Base-by-base conservation (phyloP, 23 tunicate genomes). In the Ciona savignyi region DNA sequence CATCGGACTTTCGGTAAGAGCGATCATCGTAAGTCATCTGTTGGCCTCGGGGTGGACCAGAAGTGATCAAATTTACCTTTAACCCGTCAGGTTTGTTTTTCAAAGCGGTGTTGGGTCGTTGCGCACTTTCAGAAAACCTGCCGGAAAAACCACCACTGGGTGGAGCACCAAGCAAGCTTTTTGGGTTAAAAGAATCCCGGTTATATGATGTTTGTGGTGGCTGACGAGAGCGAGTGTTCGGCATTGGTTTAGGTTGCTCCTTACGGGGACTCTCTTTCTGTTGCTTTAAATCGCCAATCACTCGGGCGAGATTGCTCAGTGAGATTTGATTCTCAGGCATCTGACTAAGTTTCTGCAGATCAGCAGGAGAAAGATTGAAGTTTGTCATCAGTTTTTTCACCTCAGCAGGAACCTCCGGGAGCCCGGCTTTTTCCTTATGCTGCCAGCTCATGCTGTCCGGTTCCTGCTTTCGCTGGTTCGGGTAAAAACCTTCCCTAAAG, bases 311-410 rank as follows among this genome's bases (percentile, higher is more conserved):
- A 32, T 85, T 85, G 60, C 35, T 67, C 2, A 65, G 75, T 1
- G 78, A 63, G 11, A 85, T 31, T 26, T 85, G 83, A 22, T 73
- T 56, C 35, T 85, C 90, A 0, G 90, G 90, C 27, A 85, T 60
- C 19, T 72, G 75, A 35, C 90, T 85, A 23, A 85, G 62, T 64
- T 72, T 78, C 32, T 85, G 73, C 74, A 85, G 73, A 74, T 85
- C 90, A 20, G 74, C 33, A 34, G 78, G 81, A n/a, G 90, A 77
- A 27, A 85, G 83, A 66, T 83, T 83, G 32, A 85, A 68, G 27
- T 51, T 72, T n/a, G 72, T 29, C 83, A 85, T 78, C 30, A 85
- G 65, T 9, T 72, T 76, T 1, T 68, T 65, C 4, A 85, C 90
- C 51, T 85, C 83, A 51, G 72, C 20, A 15, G 61, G 61, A 20